Base-by-base conservation (phyloP, 1,140 invertebrate species). In the Neocloeon triangulifer region DNA sequence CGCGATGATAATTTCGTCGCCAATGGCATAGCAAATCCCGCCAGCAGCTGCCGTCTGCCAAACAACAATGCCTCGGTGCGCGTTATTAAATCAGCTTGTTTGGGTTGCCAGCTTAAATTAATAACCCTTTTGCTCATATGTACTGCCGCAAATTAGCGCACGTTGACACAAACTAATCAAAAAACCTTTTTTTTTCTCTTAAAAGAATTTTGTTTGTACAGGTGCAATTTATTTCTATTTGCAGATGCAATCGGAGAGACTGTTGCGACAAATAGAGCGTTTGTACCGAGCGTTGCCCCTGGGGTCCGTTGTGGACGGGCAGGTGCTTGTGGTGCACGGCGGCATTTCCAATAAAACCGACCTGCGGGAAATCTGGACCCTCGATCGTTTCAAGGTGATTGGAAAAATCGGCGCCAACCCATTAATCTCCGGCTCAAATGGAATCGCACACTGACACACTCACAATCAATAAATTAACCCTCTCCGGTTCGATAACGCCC, bases 241-340 rank as follows among this genome's bases (percentile, higher is more conserved):
- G 17, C 51, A 81, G 73, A 60, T 66, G 34, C 73, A 81, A 43
- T 66, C 78, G 5, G 71, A 72, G 35, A 64, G 69, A 32, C 56
- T 89, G 9, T 53, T 85, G 26, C 65, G 67, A 41, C 52, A 86
- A 36, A 74, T 89, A 37, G 78, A 86, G 46, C 73, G 79, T 41
- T 69, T 91, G 16, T 92, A 85, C 50, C 64, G 79, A 39, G 88
- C 80, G 76, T 58, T 92, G 23, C 86, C 85, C 0, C 47, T 92
- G 15, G 82, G 77, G 20, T 82, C 82, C 1, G 62, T 91, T 27
- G 70, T 91, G 41, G 84, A 89, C 48, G 71, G 75, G 38, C 68
- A 79, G 35, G 72, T 89, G 9, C 61, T 91, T 14, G 73, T 91
- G 6, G 78, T 82, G 1, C 85, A 92, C 45, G 85, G 85, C 6